phyloP scores from a whole-genome alignment of 2,888 invertebrate species.

The Trachelus tabidus region DNA sequence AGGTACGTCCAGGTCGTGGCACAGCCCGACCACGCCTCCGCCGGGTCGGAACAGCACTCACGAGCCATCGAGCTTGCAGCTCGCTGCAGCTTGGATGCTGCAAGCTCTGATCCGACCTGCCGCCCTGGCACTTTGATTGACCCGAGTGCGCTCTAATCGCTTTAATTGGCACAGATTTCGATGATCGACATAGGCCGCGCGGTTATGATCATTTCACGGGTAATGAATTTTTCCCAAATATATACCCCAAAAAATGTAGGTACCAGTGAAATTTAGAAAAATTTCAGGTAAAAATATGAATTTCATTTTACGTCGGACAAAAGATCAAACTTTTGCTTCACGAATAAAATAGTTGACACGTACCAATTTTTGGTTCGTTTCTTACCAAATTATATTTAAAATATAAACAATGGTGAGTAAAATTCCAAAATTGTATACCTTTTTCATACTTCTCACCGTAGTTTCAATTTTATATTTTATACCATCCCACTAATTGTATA shows the following conservation, averaged over 20 bases:
- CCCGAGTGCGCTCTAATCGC: neutral
- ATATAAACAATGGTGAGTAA: neutral
- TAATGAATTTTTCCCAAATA: neutral
- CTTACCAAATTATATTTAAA: neutral
- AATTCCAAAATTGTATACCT: neutral
- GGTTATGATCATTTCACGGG: neutral
- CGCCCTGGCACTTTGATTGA: neutral
- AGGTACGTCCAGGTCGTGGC: neutral
- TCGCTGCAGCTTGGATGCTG: neutral
- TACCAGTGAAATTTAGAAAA: neutral
- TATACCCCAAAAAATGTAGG: neutral
- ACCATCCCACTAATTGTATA: neutral
- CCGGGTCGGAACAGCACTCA: neutral
- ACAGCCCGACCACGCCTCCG: neutral
- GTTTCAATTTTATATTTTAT: neutral
- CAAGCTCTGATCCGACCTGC: neutral
- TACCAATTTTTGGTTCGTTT: neutral
- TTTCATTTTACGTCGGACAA: neutral
- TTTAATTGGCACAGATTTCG: neutral
- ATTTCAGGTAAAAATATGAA: neutral
- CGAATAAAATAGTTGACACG: neutral
- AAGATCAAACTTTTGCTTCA: neutral
- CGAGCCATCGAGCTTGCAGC: neutral
- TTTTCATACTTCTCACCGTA: neutral
- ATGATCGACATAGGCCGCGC: neutral